Percentiles rank a stretch among this genome's conserved stretches.
phyloP scores from a whole-genome alignment of 1,140 invertebrate genomes.

The Drosophila nasuta region DNA sequence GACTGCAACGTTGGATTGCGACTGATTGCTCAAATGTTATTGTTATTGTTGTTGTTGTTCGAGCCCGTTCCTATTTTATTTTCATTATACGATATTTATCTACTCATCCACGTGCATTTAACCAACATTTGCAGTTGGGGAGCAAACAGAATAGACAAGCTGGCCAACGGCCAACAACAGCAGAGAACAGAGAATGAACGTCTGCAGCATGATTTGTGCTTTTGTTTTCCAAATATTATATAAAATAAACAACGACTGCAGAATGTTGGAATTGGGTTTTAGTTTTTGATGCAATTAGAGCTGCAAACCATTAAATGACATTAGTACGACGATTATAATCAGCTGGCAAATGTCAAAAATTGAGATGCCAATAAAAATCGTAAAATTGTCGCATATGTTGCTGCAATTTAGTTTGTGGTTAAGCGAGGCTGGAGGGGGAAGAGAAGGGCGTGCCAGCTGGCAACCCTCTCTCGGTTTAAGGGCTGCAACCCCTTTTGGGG shows the following conservation, averaged over 20 bases:
- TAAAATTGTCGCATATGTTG: constrained; percentile 76
- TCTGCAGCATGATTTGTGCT: constrained; percentile 57
- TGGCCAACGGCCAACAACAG: constrained; percentile 47
- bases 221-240: constrained; percentile 66
- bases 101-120: constrained; percentile 82
- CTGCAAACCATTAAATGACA: constrained; percentile 16
- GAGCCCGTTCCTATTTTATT: constrained; percentile 72
- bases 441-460: constrained; percentile 28
- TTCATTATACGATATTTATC: constrained; percentile 84
- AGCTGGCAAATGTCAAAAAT: constrained; percentile 49
- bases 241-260: constrained; percentile 63
- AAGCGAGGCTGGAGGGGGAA: constrained; percentile 40
- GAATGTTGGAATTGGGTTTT: constrained; percentile 28
- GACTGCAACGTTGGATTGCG: constrained; percentile 58
- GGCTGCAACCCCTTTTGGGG: constrained; percentile 34
- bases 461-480: constrained; percentile 17
- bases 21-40: constrained; percentile 64
- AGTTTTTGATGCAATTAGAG: constrained; percentile 63
- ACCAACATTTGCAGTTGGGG: constrained; percentile 58
- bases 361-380: constrained; percentile 54
- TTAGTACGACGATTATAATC: constrained; percentile 54
- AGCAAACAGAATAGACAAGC: constrained; percentile 7
- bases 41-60: constrained; percentile 33
- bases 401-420: constrained; percentile 73
- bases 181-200: constrained; percentile 5